Base-by-base conservation (phyloP, 2,888 invertebrate genomes). In the Synanthedon andrenaeformis region DNA sequence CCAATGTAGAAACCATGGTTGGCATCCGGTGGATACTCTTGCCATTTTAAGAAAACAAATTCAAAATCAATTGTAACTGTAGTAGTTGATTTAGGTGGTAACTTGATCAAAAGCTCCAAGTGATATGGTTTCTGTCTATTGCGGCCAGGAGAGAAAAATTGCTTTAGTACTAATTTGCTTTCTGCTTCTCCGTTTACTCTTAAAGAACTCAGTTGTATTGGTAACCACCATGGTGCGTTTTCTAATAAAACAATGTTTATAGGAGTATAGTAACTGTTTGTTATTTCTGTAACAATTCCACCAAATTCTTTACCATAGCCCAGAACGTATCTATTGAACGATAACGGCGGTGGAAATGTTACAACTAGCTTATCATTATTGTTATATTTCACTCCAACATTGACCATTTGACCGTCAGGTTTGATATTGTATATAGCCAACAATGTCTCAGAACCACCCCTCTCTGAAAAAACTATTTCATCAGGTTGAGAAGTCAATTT, bases 11-110 rank as follows among this genome's bases (percentile, higher is more conserved):
- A 98, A 0, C 99, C 99, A 82, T 99, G 98, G 88, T 98, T 98
- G 1, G 99, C 98, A 90, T 99, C 99, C 0, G 99, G 99, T 12
- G 99, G 99, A 83, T 99, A 99, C 77, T 99, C 99, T 67, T 97
- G 95, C 97, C 99, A 98, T 82, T 98, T 98, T 4, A 98, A 89
- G 72, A 98, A 96, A n/a, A 96, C 93, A 81, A 96, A 95, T 77
- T 98, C 97, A 83, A 98, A 96, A 70, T 97, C 94, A 60, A 97
- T 91, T 8, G 93, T 93, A 52, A 98, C 89, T 58, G 93, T 91
- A 0, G 95, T 94, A 5, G 92, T 91, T 0, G 96, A 94, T 60
- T 91, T 90, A 0, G 96, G 90, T 8, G 97, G 96, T 55, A 98
- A 77, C 59, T 89, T 90, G 49, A 98, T 82, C 1, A 94, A 90